A percentile compares a stretch with the other conserved stretches of the same genome.
phyloP scores from a whole-genome alignment of 2,888 invertebrate species.

The Caprella mutica region DNA sequence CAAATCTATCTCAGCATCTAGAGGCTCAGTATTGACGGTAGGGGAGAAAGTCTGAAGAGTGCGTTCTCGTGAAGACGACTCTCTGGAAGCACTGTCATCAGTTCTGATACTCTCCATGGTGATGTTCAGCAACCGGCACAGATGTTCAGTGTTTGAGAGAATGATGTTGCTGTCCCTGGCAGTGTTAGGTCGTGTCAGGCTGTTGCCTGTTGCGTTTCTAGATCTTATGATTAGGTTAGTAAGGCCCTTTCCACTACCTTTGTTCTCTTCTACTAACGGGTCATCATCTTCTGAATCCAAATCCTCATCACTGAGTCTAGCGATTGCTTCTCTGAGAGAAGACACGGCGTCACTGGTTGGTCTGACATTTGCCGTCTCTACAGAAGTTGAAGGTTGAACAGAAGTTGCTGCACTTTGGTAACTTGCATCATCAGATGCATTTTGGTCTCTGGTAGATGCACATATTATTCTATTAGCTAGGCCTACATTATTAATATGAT shows the following conservation, averaged over 20 bases:
- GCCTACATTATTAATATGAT: no score
- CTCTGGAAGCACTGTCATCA: neutral
- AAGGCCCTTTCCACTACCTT: neutral
- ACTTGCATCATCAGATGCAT: no score
- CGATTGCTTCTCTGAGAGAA: no score
- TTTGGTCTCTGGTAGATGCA: no score
- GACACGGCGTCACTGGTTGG: no score
- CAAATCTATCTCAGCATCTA: neutral
- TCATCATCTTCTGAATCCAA: neutral
- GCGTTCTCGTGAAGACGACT: neutral
- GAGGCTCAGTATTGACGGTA: no score
- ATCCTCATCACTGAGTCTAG: neutral
- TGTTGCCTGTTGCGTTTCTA: no score
- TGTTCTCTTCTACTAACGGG: neutral
- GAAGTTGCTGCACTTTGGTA: no score
- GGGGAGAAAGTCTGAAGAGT: no score
- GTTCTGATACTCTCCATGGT: conserved; percentile 4
- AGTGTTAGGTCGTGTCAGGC: neutral
- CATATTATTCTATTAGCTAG: no score
- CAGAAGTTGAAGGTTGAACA: no score
- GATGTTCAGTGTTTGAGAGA: conserved; percentile 4
- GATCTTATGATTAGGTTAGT: neutral
- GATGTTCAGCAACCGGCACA: conserved; percentile 4
- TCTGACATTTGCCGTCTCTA: no score
- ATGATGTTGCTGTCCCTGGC: conserved; percentile 7